Conservation (phyloP, 2,888 invertebrate species). For the Cephonodes hylas region DNA sequence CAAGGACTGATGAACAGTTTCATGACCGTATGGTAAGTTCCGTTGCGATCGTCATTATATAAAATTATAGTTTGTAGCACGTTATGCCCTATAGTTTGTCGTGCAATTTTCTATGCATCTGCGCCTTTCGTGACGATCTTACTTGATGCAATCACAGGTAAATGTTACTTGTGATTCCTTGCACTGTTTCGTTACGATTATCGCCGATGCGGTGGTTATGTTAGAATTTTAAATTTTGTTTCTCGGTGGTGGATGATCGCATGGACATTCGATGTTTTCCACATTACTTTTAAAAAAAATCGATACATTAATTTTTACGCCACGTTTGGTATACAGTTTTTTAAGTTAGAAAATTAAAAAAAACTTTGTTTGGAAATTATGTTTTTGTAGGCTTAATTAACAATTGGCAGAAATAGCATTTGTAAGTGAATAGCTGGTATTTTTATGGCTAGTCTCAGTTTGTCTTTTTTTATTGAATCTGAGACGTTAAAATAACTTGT, state of each 20-base stretch:
- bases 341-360: too few relatives aligned
- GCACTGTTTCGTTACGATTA: neutral
- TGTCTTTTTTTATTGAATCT: too few relatives aligned
- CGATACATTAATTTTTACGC: too few relatives aligned
- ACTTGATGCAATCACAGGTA: too few relatives aligned
- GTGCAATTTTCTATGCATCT: neutral
- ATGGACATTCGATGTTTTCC: too few relatives aligned
- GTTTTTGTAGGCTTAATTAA: neutral
- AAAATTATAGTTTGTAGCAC: conserved; percentile 18
- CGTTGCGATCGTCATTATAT: conserved; percentile 49
- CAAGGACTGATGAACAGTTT: conserved; percentile 94
- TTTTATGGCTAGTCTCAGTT: neutral
- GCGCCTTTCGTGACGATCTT: neutral
- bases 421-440: neutral
- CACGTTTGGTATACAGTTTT: too few relatives aligned
- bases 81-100: conserved; percentile 10
- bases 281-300: too few relatives aligned
- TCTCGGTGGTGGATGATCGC: neutral
- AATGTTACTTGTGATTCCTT: too few relatives aligned
- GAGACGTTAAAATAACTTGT: too few relatives aligned
- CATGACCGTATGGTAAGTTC: conserved; percentile 93
- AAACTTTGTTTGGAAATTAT: neutral
- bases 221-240: neutral
- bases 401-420: neutral
- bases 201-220: neutral